Evolutionary conservation across 2,113 vertebrate genomes (phyloP).

Genomic region (Scomber scombrus): DNA sequence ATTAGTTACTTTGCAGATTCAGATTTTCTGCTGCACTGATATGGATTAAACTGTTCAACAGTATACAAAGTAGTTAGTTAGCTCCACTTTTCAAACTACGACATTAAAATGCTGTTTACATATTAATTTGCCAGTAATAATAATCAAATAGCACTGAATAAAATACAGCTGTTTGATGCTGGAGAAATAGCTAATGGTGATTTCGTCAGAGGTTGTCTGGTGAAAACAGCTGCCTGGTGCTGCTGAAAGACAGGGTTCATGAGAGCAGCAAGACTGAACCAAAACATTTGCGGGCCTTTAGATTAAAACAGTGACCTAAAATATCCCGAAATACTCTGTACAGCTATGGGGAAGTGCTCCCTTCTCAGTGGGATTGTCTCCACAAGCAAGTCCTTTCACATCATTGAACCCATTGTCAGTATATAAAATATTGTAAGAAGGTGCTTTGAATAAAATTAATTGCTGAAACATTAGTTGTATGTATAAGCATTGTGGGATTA

Average conservation of each 20-base stretch:
- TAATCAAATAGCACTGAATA: too few species aligned
- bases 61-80: too few species aligned
- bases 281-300: background rate
- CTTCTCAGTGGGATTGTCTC: background rate
- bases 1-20: too few species aligned
- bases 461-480: background rate
- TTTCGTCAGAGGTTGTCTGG: background rate
- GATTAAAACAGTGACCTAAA: background rate
- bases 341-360: background rate
- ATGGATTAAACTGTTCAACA: too few species aligned
- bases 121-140: too few species aligned
- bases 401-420: background rate
- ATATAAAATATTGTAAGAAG: background rate
- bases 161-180: too few species aligned
- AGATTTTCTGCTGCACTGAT: too few species aligned
- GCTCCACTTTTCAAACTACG: too few species aligned
- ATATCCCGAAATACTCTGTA: background rate
- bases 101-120: too few species aligned
- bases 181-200: background rate
- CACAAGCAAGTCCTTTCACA: background rate
- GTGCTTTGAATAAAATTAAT: background rate
- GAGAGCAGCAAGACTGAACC: too few species aligned
- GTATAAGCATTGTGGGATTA: slow-evolving; percentile 4
- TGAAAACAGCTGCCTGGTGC: background rate
- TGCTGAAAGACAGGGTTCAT: too few species aligned